Base-by-base conservation (phyloP, 2,113 vertebrate species). In the Labeo rohita region DNA sequence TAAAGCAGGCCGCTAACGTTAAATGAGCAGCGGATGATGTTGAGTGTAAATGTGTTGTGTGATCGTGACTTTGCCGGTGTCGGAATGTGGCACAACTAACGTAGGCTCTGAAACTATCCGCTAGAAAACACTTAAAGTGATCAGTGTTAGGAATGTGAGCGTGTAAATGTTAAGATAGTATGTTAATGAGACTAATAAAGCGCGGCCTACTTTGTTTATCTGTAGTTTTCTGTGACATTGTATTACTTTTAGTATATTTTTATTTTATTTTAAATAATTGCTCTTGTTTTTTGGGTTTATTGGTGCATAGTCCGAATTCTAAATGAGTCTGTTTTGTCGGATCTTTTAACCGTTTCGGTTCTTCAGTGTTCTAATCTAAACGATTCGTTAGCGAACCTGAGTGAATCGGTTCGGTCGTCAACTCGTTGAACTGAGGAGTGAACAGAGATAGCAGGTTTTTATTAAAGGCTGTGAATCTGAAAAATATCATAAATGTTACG, bases 141-240 rank as follows among this genome's bases (percentile, higher is more conserved):
- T 50, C 2, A 15, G 21, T 49, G 12, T 49, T 49, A 3, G 10
- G n/a, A 11, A 23, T 50, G n/a, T 74, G 72, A 73, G 9, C 6
- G 39, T 7, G 43, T 72, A 10, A 21, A 10, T 21, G 4, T 2
- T 49, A 2, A 3, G 5, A n/a, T 8, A 0, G 23, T 23, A n/a
- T 49, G 21, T 1, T 23, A 43, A 11, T 45, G 4, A 72, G 39
- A 3, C 7, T 1, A 2, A 2, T 7, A 39, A 59, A n/a, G 18
- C 34, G 76, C 36, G 77, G 77, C 77, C 54, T 79, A 6, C 54
- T 47, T 21, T 39, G 54, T 43, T 79, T 61, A 11, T 61, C 54
- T 8, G 4, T 45, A 8, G 4, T n/a, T 59, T 56, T 39, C n/a
- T 13, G 3, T 13, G 16, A 18, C 3, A 47, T 47, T 73, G 10